Evolutionary conservation across 2,888 invertebrate genomes (phyloP), one percentile per base, ranked within the genome.

Genomic region (Calameuta filiformis): DNA sequence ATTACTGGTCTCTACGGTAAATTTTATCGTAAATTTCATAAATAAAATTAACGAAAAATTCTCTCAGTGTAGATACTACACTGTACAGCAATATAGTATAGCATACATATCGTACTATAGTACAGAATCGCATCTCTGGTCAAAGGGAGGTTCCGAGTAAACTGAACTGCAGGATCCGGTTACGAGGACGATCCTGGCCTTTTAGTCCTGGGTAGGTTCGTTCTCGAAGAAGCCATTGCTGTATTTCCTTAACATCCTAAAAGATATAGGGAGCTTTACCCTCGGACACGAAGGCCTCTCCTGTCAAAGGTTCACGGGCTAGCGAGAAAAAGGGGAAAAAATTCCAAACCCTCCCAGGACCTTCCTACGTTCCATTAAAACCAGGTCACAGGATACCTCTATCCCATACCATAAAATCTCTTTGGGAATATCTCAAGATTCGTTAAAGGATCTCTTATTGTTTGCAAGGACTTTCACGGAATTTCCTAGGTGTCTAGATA

Each of bases 231-330:
- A 56, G 9, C 56, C 23, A 56, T 23, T 23, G 23, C 56, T 56
- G 6, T 56, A 2, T 83, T 84, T 83, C 81, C 84, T 84, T 84
- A 83, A 83, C 84, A 84, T 56, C 23, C 56, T 23, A 23, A 23
- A 56, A 23, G 23, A 56, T 23, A 56, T 56, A 2, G 15, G 9
- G 2, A 56, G 56, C 56, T 56, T 56, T 56, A 23, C 1, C 23
- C 40, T 23, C 23, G 56, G 6, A 23, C 9, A 15, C 9, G 56
- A 56, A 23, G 23, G 23, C 0, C 23, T 15, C 15, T 9, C 23
- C 6, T 56, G 9, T 56, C 23, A 56, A 23, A 9, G 56, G 2
- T 56, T 9, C 23, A 6, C 9, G 56, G 9, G 15, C 9, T 23
- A 9, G 56, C 23, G 6, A 40, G 9, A 40, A 12, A 15, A 56